phyloP scores from a whole-genome alignment of 1,140 invertebrate species.

The Heterodera schachtii region DNA sequence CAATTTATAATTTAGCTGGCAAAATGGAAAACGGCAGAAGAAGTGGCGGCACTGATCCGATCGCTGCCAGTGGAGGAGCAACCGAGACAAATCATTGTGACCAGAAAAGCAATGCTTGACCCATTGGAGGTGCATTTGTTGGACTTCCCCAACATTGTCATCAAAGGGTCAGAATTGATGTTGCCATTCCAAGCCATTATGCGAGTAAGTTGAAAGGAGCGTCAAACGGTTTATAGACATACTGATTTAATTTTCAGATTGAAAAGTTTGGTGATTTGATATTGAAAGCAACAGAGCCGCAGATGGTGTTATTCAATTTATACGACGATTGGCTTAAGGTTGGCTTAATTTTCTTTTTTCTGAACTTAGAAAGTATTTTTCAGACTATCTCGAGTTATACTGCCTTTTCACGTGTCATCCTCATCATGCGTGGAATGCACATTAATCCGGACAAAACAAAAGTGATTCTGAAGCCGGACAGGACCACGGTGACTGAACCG shows the following conservation, averaged over 20 bases:
- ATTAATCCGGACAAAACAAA: constrained; percentile 99
- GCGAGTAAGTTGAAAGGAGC: constrained; percentile 70
- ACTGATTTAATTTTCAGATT: constrained; percentile 69
- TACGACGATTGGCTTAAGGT: constrained; percentile 98
- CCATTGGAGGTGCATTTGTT: constrained; percentile 96
- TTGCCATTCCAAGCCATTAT: constrained; percentile 98
- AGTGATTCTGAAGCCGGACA: constrained; percentile 95
- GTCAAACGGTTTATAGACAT: not conserved
- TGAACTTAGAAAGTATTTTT: constrained; percentile 33
- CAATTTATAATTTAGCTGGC: constrained; percentile 74
- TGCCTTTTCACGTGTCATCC: constrained; percentile 94
- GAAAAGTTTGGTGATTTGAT: constrained; percentile 99
- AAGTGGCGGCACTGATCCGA: constrained; percentile 97
- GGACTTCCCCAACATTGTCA: constrained; percentile 99
- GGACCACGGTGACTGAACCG: constrained; percentile 95
- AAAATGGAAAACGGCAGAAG: constrained; percentile 99
- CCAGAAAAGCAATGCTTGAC: constrained; percentile 98
- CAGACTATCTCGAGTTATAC: constrained; percentile 62
- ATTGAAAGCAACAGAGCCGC: constrained; percentile 96
- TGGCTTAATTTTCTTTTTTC: constrained; percentile 42
- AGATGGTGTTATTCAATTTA: constrained; percentile 99
- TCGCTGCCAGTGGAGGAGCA: constrained; percentile 99
- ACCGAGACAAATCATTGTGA: constrained; percentile 99
- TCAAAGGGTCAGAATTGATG: constrained; percentile 97
- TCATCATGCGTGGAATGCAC: constrained; percentile 92